phyloP scores from a whole-genome alignment of 2,888 invertebrate genomes.

The Entomobrya multifasciata region DNA sequence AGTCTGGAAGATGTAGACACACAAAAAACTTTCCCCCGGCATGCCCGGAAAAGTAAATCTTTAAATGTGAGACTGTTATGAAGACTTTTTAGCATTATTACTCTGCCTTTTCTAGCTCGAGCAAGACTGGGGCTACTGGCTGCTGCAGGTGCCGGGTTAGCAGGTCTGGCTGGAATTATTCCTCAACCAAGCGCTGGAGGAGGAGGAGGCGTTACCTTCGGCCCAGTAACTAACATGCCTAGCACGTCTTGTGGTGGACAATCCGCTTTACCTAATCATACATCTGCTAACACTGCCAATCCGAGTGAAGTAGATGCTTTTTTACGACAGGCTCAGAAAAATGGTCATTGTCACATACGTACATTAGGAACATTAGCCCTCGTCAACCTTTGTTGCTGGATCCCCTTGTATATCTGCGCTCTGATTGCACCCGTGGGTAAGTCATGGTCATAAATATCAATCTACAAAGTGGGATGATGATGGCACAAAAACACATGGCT shows the following conservation, averaged over 20 bases:
- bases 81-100: too few relatives aligned
- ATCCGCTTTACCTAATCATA: constrained; percentile 70
- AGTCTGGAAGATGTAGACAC: too few relatives aligned
- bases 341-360: constrained; percentile 83
- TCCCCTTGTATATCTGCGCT: constrained; percentile 93
- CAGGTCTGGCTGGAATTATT: constrained; percentile 78
- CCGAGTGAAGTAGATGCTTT: constrained; percentile 78
- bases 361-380: constrained; percentile 93
- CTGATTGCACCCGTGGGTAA: constrained; percentile 86
- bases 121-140: constrained; percentile 79
- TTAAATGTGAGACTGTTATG: too few relatives aligned
- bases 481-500: constrained; percentile 8
- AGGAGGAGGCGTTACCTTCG: constrained; percentile 34
- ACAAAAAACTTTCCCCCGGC: not conserved
- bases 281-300: constrained; percentile 67
- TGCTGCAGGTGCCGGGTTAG: constrained; percentile 79
- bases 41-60: constrained; percentile 15
- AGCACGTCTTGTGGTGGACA: constrained; percentile 74
- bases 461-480: not conserved
- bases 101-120: constrained; percentile 71
- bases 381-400: constrained; percentile 94
- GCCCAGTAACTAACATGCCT: constrained; percentile 59
- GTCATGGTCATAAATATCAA: constrained; percentile 50
- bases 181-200: constrained; percentile 29
- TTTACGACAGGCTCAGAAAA: constrained; percentile 78